Evolutionary conservation across 2,888 invertebrate genomes (phyloP).

Genomic region (Cylloceria caligata): DNA sequence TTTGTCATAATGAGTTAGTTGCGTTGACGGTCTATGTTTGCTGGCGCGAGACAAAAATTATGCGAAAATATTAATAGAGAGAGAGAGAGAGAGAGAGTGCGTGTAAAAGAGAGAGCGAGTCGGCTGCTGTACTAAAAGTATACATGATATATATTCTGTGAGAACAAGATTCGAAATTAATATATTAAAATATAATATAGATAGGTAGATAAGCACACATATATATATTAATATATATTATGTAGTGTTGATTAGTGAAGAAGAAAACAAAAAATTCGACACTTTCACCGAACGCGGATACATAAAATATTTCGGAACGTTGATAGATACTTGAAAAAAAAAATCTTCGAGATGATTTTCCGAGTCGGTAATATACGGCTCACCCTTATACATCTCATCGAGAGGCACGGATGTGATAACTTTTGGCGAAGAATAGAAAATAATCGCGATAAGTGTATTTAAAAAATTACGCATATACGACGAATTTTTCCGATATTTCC

Average conservation of each 20-base stretch:
- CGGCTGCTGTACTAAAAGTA: conserved; percentile 82
- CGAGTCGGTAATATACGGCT: too few species aligned
- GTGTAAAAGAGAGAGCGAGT: conserved; percentile 63
- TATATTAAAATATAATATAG: conserved; percentile 80
- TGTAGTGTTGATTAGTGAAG: conserved; percentile 81
- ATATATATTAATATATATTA: conserved; percentile 67
- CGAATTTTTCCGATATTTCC: conserved; percentile 28
- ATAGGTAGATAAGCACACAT: conserved; percentile 78
- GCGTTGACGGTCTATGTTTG: conserved; percentile 82
- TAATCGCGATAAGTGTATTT: conserved; percentile 11
- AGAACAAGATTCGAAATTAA: conserved; percentile 83
- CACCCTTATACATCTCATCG: too few species aligned
- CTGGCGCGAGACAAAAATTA: conserved; percentile 72
- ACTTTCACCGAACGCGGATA: conserved; percentile 72
- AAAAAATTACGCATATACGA: conserved; percentile 22
- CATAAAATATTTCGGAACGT: conserved; percentile 49
- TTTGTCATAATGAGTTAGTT: conserved; percentile 69
- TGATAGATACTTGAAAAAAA: conserved; percentile 4
- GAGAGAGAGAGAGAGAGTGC: conserved; percentile 16
- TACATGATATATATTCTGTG: conserved; percentile 80
- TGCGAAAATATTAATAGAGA: conserved; percentile 9
- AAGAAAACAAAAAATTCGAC: conserved; percentile 76
- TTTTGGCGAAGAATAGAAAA: background rate
- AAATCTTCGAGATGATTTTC: conserved; percentile 31
- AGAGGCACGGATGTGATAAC: conserved; percentile 13